phyloP scores from a whole-genome alignment of 1,140 invertebrate genomes.

The Drosophila baimaii region DNA sequence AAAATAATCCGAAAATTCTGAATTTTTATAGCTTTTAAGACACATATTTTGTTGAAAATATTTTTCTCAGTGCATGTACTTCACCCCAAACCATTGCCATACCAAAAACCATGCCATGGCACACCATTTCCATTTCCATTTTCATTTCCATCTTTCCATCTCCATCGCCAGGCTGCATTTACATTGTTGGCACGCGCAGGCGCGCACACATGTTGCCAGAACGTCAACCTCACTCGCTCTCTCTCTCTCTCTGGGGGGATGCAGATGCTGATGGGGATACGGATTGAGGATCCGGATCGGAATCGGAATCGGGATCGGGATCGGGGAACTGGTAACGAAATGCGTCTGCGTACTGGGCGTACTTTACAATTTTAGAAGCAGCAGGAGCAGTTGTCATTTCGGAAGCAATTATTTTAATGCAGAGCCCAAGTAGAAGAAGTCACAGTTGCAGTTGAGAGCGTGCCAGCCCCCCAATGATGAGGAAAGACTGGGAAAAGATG shows the following conservation, averaged over 20 bases:
- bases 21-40: background rate
- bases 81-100: conserved; percentile 9
- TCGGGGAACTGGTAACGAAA: conserved; percentile 26
- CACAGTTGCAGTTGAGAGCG: conserved; percentile 43
- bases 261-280: conserved; percentile 4
- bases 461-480: conserved; percentile 51
- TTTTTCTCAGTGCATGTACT: conserved; percentile 1
- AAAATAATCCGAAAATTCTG: background rate
- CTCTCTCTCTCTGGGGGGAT: conserved; percentile 19
- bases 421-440: conserved; percentile 43
- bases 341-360: conserved; percentile 42
- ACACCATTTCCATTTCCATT: conserved; percentile 9
- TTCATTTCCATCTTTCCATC: conserved; percentile 25
- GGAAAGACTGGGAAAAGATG: conserved; percentile 25
- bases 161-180: conserved; percentile 56
- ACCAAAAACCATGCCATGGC: conserved; percentile 3
- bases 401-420: conserved; percentile 84
- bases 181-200: conserved; percentile 79
- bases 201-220: conserved; percentile 75
- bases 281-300: conserved; percentile 4
- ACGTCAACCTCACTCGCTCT: conserved; percentile 42
- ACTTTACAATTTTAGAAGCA: conserved; percentile 60
- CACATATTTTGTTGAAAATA: background rate
- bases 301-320: conserved; percentile 14
- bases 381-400: conserved; percentile 74